Base-by-base conservation (phyloP, 2,113 vertebrate species). In the Euleptes europaea region DNA sequence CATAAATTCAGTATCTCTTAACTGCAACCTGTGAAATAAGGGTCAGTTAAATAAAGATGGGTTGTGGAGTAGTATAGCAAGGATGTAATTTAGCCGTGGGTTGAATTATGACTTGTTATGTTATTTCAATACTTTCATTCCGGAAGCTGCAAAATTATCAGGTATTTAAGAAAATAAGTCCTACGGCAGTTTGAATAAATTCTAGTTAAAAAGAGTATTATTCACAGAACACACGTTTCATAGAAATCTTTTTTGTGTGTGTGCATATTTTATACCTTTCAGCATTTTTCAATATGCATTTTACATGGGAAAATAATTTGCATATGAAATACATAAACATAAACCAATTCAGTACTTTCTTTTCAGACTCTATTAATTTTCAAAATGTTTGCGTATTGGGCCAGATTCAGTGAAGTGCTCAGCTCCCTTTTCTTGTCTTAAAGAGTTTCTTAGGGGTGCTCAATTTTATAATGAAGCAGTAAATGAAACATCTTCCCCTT, bases 211-310 rank as follows among this genome's bases (percentile, higher is more conserved):
- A 94, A 83, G 90, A 88, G 85, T 86, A 82, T 90, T 86, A 77
- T 85, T 84, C 71, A 92, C 74, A 88, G 87, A 84, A 33, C 7
- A 26, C 54, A 81, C 28, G 87, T 92, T 93, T 90, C 49, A 72
- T 33, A 79, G 90, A 93, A 74, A 89, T 93, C 26, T 17, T 38
- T 88, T 90, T 93, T 60, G 90, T 86, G 82, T 84, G n/a, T n/a
- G n/a, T 93, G 91, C 93, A 93, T 93, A 92, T 92, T 93, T 94
- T 92, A 92, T 91, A 80, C 13, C 49, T 92, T 92, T 92, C 88
- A 92, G 91, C 88, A 78, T 66, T 63, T 80, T 47, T 60, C 17
- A 66, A 13, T 65, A 75, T 93, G 81, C 40, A 44, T 65, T 91
- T 47, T 49, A 91, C 86, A 84, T 38, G 86, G 66, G 79, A 40